A percentile compares a stretch with the other conserved stretches of the same genome.
Conservation (phyloP, 2,888 invertebrate species). For the Megamerina dolium region DNA sequence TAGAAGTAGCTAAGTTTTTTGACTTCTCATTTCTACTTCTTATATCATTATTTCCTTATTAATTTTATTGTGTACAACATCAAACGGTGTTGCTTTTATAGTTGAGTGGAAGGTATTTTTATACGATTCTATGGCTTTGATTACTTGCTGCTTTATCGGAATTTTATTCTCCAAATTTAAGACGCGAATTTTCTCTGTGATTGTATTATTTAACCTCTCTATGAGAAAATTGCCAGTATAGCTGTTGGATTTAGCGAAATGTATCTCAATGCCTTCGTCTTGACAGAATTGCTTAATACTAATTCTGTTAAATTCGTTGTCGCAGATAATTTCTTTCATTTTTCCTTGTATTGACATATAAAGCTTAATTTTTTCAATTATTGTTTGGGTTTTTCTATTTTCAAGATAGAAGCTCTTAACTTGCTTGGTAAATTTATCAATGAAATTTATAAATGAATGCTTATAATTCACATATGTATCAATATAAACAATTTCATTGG, state of each 20-base stretch:
- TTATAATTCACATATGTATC: slow-evolving; percentile 22
- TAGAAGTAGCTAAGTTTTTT: slow-evolving; percentile 2
- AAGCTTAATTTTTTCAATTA: slow-evolving; percentile 13
- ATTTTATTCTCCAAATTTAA: slow-evolving; percentile 16
- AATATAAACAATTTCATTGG: slow-evolving; percentile 25
- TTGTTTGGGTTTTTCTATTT: slow-evolving; percentile 9
- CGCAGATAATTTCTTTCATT: slow-evolving; percentile 14
- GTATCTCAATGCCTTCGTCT: slow-evolving; percentile 13
- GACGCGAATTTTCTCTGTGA: slow-evolving; percentile 18
- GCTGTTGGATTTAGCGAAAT: slow-evolving; percentile 16
- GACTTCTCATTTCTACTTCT: slow-evolving; percentile 1
- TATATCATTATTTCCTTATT: slow-evolving; percentile 2
- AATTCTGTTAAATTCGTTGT: slow-evolving; percentile 20
- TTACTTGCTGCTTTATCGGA: slow-evolving; percentile 18
- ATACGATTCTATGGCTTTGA: slow-evolving; percentile 17
- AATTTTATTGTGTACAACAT: slow-evolving; percentile 11
- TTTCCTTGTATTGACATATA: slow-evolving; percentile 17
- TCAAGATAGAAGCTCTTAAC: slow-evolving; percentile 11
- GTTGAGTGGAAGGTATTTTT: slow-evolving; percentile 18
- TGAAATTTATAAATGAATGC: slow-evolving; percentile 22
- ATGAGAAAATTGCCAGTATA: neutral
- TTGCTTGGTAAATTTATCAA: slow-evolving; percentile 25
- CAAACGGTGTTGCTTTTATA: slow-evolving; percentile 16
- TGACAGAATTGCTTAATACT: slow-evolving; percentile 14
- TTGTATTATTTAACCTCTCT: slow-evolving; percentile 14